These are phyloP conservation scores for Gerris lacustris DNA, from an alignment of 2,888 invertebrate genomes.

Conservation along the genomic window DNA sequence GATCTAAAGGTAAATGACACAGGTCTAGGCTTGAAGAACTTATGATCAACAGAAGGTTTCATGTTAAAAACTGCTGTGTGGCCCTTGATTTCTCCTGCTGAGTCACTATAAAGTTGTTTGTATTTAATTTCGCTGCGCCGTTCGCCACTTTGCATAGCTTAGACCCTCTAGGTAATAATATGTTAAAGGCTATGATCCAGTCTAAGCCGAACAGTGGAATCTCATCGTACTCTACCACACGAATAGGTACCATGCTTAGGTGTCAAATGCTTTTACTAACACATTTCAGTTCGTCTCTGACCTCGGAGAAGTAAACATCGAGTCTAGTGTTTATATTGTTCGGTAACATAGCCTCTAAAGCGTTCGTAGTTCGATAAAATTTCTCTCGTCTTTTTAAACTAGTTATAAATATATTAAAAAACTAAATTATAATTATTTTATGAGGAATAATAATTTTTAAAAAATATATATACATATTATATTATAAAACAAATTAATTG, in stretches of 20 bases:
- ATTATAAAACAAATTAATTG: too few species aligned
- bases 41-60: background rate
- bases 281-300: too few species aligned
- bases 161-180: background rate
- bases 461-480: too few species aligned
- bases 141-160: background rate
- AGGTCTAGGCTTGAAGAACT: background rate
- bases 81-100: background rate
- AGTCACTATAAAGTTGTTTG: background rate
- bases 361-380: too few species aligned
- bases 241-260: background rate
- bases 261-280: background rate
- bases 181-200: background rate
- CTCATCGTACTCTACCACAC: background rate
- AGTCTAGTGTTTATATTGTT: too few species aligned
- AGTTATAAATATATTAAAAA: too few species aligned
- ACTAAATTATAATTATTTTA: too few species aligned
- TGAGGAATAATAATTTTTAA: too few species aligned
- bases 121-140: background rate
- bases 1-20: background rate
- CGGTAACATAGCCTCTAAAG: too few species aligned
- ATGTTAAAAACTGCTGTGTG: background rate
- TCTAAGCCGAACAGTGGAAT: background rate
- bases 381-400: too few species aligned
- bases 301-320: too few species aligned